Conservation (phyloP, 2,797 vertebrate genomes). For the Pangasius macronema region DNA sequence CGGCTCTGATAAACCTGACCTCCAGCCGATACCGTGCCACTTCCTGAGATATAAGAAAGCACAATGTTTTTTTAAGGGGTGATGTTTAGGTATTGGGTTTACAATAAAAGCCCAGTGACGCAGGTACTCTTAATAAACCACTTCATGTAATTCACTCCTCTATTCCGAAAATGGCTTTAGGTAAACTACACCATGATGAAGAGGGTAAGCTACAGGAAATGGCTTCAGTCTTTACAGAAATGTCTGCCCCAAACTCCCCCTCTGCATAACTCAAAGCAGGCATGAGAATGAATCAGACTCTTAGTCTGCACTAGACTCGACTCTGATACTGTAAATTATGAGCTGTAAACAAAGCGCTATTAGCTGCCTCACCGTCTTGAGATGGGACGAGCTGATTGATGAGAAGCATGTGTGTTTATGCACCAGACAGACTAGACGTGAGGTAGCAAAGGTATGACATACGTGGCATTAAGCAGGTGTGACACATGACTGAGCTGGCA, state of each 20-base stretch:
- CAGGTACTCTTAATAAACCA: slow-evolving; percentile 12
- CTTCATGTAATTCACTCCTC: slow-evolving; percentile 12
- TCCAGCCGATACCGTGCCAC: background rate
- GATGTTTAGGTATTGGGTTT: slow-evolving; percentile 23
- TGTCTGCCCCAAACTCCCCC: background rate
- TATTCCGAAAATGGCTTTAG: slow-evolving; percentile 8
- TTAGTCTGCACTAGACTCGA: slow-evolving; percentile 22
- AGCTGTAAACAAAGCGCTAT: slow-evolving; percentile 26
- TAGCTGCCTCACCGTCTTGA: background rate
- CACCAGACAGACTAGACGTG: background rate
- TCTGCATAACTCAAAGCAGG: slow-evolving; percentile 25
- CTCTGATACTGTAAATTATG: slow-evolving; percentile 46
- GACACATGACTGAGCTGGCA: background rate
- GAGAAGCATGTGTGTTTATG: background rate
- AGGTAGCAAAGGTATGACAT: background rate
- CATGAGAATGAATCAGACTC: slow-evolving; percentile 43
- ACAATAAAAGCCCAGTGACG: slow-evolving; percentile 16
- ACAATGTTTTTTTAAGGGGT: background rate
- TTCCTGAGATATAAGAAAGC: slow-evolving; percentile 3
- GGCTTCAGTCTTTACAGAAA: background rate
- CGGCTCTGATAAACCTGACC: background rate
- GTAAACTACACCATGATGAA: slow-evolving; percentile 24
- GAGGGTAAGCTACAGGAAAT: slow-evolving; percentile 25
- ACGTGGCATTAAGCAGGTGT: background rate
- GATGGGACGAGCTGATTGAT: slow-evolving; percentile 21